Conservation (phyloP, 2,888 invertebrate genomes). For the Monochamus alternatus region DNA sequence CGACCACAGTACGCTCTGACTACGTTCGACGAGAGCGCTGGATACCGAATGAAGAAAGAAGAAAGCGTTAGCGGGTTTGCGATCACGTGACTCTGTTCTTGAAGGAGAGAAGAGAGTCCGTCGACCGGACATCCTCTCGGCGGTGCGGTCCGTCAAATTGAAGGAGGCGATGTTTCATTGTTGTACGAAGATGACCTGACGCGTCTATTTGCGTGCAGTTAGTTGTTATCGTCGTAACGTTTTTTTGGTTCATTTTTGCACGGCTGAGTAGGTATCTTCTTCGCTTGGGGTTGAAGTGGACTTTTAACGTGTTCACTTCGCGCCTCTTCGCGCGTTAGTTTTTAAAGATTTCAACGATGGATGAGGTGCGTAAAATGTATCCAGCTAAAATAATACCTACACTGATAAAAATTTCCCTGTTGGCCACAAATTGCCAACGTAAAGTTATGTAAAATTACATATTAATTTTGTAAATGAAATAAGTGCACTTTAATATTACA, state of each 20-base stretch:
- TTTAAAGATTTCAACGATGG: too few species aligned
- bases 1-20: conserved; percentile 42
- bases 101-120: conserved; percentile 61
- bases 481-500: too few species aligned
- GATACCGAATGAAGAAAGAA: conserved; percentile 65
- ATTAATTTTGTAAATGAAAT: too few species aligned
- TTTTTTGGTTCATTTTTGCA: conserved; percentile 14
- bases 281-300: too few species aligned
- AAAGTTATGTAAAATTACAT: too few species aligned
- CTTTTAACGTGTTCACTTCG: too few species aligned
- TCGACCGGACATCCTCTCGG: conserved; percentile 64
- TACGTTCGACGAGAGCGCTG: conserved; percentile 55
- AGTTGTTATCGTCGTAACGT: background rate
- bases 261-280: too few species aligned
- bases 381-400: too few species aligned
- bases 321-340: too few species aligned
- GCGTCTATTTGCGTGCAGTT: conserved; percentile 8
- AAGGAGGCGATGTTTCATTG: conserved; percentile 45
- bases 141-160: conserved; percentile 44
- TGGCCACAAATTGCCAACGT: too few species aligned
- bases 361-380: too few species aligned
- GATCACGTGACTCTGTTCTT: conserved; percentile 62
- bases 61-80: conserved; percentile 62
- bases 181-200: conserved; percentile 4
- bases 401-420: too few species aligned